Evolutionary conservation across 2,888 invertebrate genomes (phyloP).

Genomic region (Prosopocoilus inquinatus): DNA sequence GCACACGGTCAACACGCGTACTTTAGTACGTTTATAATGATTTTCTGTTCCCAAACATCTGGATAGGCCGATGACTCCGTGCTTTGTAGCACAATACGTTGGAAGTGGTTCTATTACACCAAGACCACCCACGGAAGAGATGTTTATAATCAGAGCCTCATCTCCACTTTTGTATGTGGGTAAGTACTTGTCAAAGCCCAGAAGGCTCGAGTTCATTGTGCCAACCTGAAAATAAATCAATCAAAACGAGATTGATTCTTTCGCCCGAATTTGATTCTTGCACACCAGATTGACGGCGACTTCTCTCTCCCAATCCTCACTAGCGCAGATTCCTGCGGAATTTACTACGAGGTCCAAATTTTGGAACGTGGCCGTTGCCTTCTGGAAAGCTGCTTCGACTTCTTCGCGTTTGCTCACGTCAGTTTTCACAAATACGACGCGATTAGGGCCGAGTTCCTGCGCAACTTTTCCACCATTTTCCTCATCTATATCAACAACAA

Average conservation of each 20-base stretch:
- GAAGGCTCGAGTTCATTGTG: slow-evolving; percentile 7
- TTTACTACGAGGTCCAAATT: neutral
- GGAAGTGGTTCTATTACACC: neutral
- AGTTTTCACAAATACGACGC: slow-evolving; percentile 12
- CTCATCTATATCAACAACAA: slow-evolving; percentile 16
- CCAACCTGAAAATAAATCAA: slow-evolving; percentile 10
- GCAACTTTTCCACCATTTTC: slow-evolving; percentile 12
- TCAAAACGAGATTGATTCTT: no score
- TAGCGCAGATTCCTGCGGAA: slow-evolving; percentile 10
- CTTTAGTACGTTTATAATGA: slow-evolving; percentile 8
- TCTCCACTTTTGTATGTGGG: slow-evolving; percentile 13
- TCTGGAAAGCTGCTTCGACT: slow-evolving; percentile 16
- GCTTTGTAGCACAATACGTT: slow-evolving; percentile 10
- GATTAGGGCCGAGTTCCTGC: slow-evolving; percentile 9
- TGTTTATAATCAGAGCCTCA: slow-evolving; percentile 14
- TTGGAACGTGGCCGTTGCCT: neutral
- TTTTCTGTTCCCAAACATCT: slow-evolving; percentile 1
- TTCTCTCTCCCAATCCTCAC: slow-evolving; percentile 9
- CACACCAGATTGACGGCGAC: slow-evolving; percentile 14
- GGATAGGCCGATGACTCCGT: slow-evolving; percentile 6
- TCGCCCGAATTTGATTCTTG: no score
- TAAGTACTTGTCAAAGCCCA: slow-evolving; percentile 8
- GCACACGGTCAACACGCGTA: slow-evolving; percentile 11
- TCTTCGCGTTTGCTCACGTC: slow-evolving; percentile 20
- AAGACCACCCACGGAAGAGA: slow-evolving; percentile 10